Base-by-base conservation (phyloP, 2,797 vertebrate species). In the Xiphorhynchus erythropygius region DNA sequence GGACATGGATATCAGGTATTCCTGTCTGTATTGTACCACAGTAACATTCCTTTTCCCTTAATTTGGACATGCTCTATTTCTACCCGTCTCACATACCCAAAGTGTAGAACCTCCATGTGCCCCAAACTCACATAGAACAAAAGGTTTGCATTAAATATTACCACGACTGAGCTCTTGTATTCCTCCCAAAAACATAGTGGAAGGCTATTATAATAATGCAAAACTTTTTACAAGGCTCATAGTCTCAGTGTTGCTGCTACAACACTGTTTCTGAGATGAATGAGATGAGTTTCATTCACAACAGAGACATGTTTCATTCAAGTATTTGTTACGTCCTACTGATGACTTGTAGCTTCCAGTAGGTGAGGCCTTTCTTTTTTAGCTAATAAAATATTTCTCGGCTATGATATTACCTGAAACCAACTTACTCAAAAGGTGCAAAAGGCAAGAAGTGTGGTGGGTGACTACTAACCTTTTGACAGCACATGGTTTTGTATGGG, bases 201-300 rank as follows among this genome's bases (percentile, higher is more conserved):
- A 74, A 84, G 18, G 37, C 18, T 57, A 19, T 50, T 44, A n/a
- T 21, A 63, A 27, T 65, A 44, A 70, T 32, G 39, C 14, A 65
- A 63, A 93, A 65, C 21, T 37, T 87, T 52, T 67, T 77, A 50
- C 7, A 59, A 52, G 55, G 28, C 41, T 84, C 22, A 5, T 18
- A 82, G 32, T 42, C 65, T 75, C 24, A 13, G 52, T 78, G 32
- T 62, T 46, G 33, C 73, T 67, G 32, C 63, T 49, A 57, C 74
- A 57, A 35, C 73, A 42, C 39, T 53, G 25, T 62, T 78, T 79
- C 69, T 71, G 71, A 79, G 30, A 84, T 96, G 85, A 95, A 93
- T 89, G 87, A 87, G 42, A 60, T 33, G 24, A 76, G 15, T 80
- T 88, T 82, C 77, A 95, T 94, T 95, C 89, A 95, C 39, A 78